Evolutionary conservation across 2,113 vertebrate species (phyloP), one percentile per base, ranked within the genome.

Genomic region (Apistogramma diplotaenia): DNA sequence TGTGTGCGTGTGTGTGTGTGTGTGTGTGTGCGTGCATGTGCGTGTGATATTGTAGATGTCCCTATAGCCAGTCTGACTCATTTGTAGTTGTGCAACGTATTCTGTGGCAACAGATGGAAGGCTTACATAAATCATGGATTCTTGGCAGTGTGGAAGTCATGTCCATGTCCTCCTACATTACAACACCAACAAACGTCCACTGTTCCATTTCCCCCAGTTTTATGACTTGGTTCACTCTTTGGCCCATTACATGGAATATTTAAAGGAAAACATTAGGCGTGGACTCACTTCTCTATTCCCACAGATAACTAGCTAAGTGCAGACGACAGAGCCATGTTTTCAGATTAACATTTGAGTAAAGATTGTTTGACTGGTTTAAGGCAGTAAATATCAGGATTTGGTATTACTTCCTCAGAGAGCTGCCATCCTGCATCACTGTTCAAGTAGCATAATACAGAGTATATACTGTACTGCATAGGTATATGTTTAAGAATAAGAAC

Each of bases 81-180:
- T 60, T 80, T 82, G 84, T 89, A 79, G 83, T 89, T 90, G 87
- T 85, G 89, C 77, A 88, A 85, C 31, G 53, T 91, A 86, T 91
- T 92, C 79, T 85, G 82, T 85, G 84, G 86, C 85, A 91, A 89
- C 93, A 94, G 93, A 94, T 92, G 93, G 89, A 88, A 65, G 65
- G 79, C 75, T 90, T 89, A 84, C 84, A 93, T 93, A 92, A 93
- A 94, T 93, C 91, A 92, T 82, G 55, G 61, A 65, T 92, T 89
- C 79, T 80, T 89, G 86, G 91, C 85, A 74, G 88, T 19, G 81
- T 84, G 76, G 86, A 87, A 89, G 76, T 87, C 83, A 23, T 89
- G 85, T 89, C 83, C 87, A 72, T 87, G 86, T 89, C 87, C 81
- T 86, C 62, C 72, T 79, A 57, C 72, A 83, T 89, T 89, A 85